These are phyloP conservation scores for Perodicticus potto DNA, from an alignment of 2,797 vertebrate genomes.

Conservation along the genomic window DNA sequence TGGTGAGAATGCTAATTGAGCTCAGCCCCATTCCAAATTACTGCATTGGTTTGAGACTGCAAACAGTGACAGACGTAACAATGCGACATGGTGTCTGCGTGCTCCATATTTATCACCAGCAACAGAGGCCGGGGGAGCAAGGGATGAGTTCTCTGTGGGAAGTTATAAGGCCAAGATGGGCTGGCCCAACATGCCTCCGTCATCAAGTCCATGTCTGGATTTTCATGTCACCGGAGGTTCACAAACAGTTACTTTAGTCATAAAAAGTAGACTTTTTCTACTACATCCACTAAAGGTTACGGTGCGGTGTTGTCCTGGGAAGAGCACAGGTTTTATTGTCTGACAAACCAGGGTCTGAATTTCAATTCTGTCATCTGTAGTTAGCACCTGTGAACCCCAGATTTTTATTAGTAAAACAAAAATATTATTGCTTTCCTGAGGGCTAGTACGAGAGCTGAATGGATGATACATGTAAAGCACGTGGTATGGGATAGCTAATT, in stretches of 20 bases:
- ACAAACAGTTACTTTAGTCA: background rate
- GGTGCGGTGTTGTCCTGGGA: background rate
- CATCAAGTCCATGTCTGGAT: background rate
- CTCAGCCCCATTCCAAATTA: background rate
- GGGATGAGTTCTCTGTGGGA: background rate
- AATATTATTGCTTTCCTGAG: background rate
- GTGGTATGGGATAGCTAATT: background rate
- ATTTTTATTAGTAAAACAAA: background rate
- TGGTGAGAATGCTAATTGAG: constrained; percentile 49
- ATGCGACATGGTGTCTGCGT: constrained; percentile 12
- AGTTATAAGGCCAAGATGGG: background rate
- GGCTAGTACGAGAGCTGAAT: background rate
- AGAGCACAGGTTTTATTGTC: background rate
- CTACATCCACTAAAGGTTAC: background rate
- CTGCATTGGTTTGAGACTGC: constrained; percentile 42
- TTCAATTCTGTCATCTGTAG: background rate
- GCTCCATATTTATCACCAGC: background rate
- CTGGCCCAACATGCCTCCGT: background rate
- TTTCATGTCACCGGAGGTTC: background rate
- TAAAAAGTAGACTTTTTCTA: background rate
- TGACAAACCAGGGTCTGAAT: background rate
- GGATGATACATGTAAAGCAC: background rate
- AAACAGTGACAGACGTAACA: constrained; percentile 56
- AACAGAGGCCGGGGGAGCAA: background rate
- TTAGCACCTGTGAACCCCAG: background rate